phyloP scores from a whole-genome alignment of 1,140 invertebrate species.

The Platorchestia sp. region DNA sequence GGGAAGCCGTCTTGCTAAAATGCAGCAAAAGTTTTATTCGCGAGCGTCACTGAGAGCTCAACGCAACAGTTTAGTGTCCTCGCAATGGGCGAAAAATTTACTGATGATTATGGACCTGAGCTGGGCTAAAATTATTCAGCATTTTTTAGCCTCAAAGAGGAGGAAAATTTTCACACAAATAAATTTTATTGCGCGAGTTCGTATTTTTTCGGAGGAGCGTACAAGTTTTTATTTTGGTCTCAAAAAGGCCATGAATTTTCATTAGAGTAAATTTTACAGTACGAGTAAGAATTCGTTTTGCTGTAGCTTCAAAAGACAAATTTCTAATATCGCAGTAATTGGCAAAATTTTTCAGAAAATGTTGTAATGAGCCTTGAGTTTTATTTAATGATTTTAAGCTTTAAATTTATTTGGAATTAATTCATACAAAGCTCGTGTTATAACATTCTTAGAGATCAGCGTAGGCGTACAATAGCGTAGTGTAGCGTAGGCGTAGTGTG shows the following conservation, averaged over 20 bases:
- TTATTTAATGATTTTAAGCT: background rate
- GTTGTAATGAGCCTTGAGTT: background rate
- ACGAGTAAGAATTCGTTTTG: too few species aligned
- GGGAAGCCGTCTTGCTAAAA: background rate
- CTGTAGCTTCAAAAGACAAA: background rate
- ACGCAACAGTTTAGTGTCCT: background rate
- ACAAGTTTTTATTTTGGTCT: too few species aligned
- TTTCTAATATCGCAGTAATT: background rate
- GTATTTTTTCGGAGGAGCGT: too few species aligned
- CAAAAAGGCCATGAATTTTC: background rate
- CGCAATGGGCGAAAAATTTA: background rate
- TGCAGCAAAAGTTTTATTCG: background rate
- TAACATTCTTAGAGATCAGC: background rate
- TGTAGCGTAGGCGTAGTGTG: too few species aligned
- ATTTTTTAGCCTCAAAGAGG: background rate
- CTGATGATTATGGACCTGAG: background rate
- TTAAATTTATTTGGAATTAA: background rate
- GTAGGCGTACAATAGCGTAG: too few species aligned
- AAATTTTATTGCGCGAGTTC: too few species aligned
- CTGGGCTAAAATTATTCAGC: background rate
- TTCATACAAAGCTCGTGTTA: background rate
- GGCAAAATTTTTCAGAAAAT: background rate
- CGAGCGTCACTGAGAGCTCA: background rate
- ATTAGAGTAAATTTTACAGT: background rate
- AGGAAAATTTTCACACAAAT: background rate